phyloP scores from a whole-genome alignment of 2,113 vertebrate genomes.

The Tamias sibiricus region DNA sequence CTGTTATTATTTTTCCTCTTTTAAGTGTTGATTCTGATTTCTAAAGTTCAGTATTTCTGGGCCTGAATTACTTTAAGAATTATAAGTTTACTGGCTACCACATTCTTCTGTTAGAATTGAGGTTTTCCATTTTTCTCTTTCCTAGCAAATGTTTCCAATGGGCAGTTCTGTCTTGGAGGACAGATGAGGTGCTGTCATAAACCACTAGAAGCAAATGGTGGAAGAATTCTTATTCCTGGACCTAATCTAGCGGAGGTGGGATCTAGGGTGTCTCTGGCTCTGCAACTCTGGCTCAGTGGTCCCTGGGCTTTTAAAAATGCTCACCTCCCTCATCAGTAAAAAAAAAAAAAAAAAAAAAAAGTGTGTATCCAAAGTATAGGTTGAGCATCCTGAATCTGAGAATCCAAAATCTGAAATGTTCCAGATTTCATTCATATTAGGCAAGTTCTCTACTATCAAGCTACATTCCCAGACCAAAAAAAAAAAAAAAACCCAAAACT shows the following conservation, averaged over 20 bases:
- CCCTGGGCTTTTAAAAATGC: background rate
- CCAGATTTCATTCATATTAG: background rate
- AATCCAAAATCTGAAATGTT: background rate
- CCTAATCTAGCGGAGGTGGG: background rate
- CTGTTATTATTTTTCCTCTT: background rate
- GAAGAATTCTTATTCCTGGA: background rate
- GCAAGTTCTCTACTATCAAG: too few species aligned
- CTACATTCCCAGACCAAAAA: too few species aligned
- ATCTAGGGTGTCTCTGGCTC: background rate
- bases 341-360: too few species aligned
- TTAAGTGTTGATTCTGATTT: conserved; percentile 54
- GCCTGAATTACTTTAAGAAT: conserved; percentile 41
- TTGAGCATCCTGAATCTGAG: background rate
- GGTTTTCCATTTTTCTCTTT: conserved; percentile 10
- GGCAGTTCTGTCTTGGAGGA: background rate
- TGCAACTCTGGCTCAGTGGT: background rate
- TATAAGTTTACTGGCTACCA: background rate
- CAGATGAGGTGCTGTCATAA: background rate
- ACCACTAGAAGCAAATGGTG: background rate
- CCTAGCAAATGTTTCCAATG: background rate
- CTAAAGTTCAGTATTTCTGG: background rate
- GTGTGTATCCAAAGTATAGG: background rate
- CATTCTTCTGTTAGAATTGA: background rate
- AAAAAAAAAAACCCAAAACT: background rate
- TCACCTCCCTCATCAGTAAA: background rate